Conservation (phyloP, 2,113 vertebrate genomes). For the Cephalopholis sonnerati region DNA sequence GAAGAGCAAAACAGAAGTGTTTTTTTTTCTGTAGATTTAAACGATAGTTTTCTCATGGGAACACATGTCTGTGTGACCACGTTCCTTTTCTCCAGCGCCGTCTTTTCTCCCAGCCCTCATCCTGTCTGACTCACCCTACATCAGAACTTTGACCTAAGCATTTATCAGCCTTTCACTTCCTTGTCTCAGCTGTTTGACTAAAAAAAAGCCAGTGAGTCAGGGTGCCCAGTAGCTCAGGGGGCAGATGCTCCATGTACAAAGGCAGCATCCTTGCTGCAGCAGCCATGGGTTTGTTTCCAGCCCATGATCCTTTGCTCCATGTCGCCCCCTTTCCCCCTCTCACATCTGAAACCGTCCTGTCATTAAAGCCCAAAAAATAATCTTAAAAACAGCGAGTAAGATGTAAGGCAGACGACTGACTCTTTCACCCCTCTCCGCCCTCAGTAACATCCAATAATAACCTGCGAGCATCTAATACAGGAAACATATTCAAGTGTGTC, state of each 20-base stretch:
- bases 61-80: background rate
- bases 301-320: no score
- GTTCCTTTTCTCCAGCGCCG: background rate
- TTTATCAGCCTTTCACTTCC: background rate
- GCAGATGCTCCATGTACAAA: no score
- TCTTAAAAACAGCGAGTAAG: background rate
- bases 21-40: background rate
- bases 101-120: background rate
- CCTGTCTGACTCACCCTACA: background rate
- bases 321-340: no score
- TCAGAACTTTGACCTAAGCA: conserved; percentile 12
- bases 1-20: background rate
- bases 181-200: background rate
- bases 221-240: no score
- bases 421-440: background rate
- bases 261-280: no score
- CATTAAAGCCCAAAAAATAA: no score
- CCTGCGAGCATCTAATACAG: background rate
- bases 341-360: no score
- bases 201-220: background rate
- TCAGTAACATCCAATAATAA: conserved; percentile 6
- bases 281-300: no score
- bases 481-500: background rate
- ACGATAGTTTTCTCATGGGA: background rate
- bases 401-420: background rate